A percentile compares a stretch with the other conserved stretches of the same genome.
These are phyloP conservation scores for Sepiola atlantica DNA, from an alignment of 2,888 invertebrate genomes.

Conservation along the genomic window DNA sequence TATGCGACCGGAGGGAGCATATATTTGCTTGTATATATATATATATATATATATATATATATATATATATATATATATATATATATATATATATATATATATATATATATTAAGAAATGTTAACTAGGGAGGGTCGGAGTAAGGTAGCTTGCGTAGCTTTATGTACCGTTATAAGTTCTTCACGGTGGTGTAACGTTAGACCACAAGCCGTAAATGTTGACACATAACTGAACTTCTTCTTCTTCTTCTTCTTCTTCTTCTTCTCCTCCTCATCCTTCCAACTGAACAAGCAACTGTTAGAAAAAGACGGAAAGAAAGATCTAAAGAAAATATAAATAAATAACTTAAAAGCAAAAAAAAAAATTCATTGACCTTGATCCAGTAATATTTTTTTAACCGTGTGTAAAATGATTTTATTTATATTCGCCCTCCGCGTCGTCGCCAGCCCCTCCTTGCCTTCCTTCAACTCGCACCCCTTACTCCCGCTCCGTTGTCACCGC, in stretches of 20 bases:
- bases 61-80: too few species aligned
- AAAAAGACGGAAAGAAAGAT: not conserved
- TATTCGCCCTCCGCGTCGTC: not conserved
- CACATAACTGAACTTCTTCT: not conserved
- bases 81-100: not conserved
- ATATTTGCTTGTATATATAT: too few species aligned
- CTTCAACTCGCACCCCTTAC: too few species aligned
- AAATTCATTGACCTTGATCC: not conserved
- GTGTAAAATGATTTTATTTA: slow-evolving; percentile 32
- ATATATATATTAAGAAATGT: not conserved
- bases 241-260: not conserved
- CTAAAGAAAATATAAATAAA: not conserved
- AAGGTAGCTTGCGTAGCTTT: too few species aligned
- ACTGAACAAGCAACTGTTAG: not conserved
- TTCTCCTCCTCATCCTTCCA: not conserved
- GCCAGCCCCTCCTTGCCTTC: not conserved
- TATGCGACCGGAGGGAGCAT: too few species aligned
- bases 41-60: too few species aligned
- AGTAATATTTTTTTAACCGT: not conserved
- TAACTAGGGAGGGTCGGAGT: too few species aligned
- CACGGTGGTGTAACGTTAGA: not conserved
- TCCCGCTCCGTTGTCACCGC: too few species aligned
- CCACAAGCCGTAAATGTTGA: not conserved
- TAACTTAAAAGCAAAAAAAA: not conserved
- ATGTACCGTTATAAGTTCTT: not conserved